Conservation (phyloP, 1,140 invertebrate genomes). For the Hylaeus volcanicus region DNA sequence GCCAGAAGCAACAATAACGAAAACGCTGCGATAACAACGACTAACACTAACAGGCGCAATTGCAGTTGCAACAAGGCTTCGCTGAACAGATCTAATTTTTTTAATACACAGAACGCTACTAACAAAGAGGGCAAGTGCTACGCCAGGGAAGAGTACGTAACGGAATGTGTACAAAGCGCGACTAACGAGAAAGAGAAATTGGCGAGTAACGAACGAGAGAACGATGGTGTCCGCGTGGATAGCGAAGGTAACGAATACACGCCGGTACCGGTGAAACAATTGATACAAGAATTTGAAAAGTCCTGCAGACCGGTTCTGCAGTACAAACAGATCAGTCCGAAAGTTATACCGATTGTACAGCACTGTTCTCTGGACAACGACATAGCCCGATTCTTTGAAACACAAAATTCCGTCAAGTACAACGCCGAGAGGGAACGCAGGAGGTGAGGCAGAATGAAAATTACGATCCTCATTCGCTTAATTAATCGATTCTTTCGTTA, state of each 20-base stretch:
- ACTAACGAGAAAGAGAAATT: slow-evolving; percentile 22
- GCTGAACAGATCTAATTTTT: slow-evolving; percentile 26
- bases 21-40: slow-evolving; percentile 1
- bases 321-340: slow-evolving; percentile 81
- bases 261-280: slow-evolving; percentile 83
- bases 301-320: slow-evolving; percentile 81
- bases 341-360: slow-evolving; percentile 64
- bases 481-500: background rate
- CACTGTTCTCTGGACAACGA: slow-evolving; percentile 68
- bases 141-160: slow-evolving; percentile 24
- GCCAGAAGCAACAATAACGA: slow-evolving; percentile 12
- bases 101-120: slow-evolving; percentile 37
- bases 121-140: slow-evolving; percentile 40
- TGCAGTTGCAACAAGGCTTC: slow-evolving; percentile 42
- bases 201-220: slow-evolving; percentile 27
- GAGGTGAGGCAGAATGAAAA: slow-evolving; percentile 28
- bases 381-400: slow-evolving; percentile 75
- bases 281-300: slow-evolving; percentile 85
- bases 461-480: background rate
- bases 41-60: slow-evolving; percentile 47
- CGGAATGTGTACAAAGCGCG: slow-evolving; percentile 22
- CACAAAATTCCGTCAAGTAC: slow-evolving; percentile 54
- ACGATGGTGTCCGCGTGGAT: slow-evolving; percentile 49
- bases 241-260: slow-evolving; percentile 79
- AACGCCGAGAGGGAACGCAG: slow-evolving; percentile 33